These are phyloP conservation scores for Chirona hameri DNA, from an alignment of 2,888 invertebrate species.

Conservation along the genomic window DNA sequence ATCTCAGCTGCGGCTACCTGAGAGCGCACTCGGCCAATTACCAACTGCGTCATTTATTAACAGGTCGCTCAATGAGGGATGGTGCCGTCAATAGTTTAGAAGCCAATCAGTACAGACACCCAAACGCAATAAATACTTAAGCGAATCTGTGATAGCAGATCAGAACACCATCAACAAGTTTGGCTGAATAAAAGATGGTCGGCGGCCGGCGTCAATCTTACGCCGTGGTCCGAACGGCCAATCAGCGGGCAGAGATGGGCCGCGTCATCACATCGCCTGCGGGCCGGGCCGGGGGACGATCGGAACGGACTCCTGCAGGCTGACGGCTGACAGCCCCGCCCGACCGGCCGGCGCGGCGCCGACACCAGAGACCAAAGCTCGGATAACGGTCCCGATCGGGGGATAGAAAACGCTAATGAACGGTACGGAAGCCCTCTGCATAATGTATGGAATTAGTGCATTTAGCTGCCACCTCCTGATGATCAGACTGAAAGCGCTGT, in stretches of 20 bases:
- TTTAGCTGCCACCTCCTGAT: not conserved
- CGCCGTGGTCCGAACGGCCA: not conserved
- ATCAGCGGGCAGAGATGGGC: not conserved
- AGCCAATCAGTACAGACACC: slow-evolving; percentile 26
- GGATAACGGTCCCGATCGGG: not conserved
- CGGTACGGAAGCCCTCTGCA: not conserved
- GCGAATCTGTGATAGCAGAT: slow-evolving; percentile 28
- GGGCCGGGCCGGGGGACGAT: not conserved
- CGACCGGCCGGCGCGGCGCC: no score
- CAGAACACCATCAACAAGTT: slow-evolving; percentile 29
- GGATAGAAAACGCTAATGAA: slow-evolving; percentile 6
- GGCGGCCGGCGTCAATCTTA: slow-evolving; percentile 22
- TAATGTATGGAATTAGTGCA: not conserved
- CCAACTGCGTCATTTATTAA: not conserved
- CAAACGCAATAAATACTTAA: slow-evolving; percentile 27
- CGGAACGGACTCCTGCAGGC: not conserved
- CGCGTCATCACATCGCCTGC: not conserved
- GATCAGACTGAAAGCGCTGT: not conserved
- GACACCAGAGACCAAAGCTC: no score
- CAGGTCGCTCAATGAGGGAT: not conserved
- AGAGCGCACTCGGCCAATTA: slow-evolving; percentile 6
- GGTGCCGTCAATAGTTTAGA: slow-evolving; percentile 26
- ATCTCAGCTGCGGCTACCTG: not conserved
- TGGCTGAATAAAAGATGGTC: slow-evolving; percentile 27
- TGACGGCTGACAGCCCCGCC: no score